Percentiles rank a stretch among this genome's conserved stretches.
Evolutionary conservation across 2,797 vertebrate species (phyloP).

Genomic region (Pelodytes ibericus): DNA sequence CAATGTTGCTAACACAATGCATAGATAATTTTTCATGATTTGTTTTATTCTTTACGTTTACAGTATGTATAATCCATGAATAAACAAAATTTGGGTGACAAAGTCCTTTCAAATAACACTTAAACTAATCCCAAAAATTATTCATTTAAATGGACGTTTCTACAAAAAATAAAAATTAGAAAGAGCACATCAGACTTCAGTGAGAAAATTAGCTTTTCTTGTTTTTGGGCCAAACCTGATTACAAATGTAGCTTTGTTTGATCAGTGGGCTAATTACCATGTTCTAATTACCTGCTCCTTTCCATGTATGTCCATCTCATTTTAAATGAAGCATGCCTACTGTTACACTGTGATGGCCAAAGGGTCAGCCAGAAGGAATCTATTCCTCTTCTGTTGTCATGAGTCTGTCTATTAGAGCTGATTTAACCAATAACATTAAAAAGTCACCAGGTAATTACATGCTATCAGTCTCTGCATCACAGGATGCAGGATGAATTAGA

Average conservation of each 20-base stretch:
- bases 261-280: slow-evolving; percentile 84
- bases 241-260: slow-evolving; percentile 77
- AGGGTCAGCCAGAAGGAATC: slow-evolving; percentile 70
- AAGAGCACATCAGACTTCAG: neutral
- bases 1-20: too few relatives aligned
- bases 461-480: slow-evolving; percentile 59
- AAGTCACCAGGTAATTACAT: slow-evolving; percentile 61
- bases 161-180: neutral
- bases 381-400: slow-evolving; percentile 77
- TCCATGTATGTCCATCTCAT: slow-evolving; percentile 83
- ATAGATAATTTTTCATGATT: too few relatives aligned
- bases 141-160: neutral
- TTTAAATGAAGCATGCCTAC: slow-evolving; percentile 69
- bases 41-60: too few relatives aligned
- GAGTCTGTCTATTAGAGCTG: slow-evolving; percentile 60
- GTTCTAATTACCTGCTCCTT: slow-evolving; percentile 86
- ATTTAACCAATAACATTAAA: slow-evolving; percentile 67
- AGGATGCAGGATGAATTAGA: slow-evolving; percentile 25
- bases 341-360: slow-evolving; percentile 71
- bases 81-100: too few relatives aligned
- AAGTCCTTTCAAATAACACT: too few relatives aligned
- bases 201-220: neutral
- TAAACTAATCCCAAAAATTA: too few relatives aligned
- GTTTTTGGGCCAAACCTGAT: slow-evolving; percentile 47
- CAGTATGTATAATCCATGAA: too few relatives aligned